Evolutionary conservation across 35 echinoderm and acorn worm species (phyloP).

Genomic region (Heliocidaris erythrogramma): DNA sequence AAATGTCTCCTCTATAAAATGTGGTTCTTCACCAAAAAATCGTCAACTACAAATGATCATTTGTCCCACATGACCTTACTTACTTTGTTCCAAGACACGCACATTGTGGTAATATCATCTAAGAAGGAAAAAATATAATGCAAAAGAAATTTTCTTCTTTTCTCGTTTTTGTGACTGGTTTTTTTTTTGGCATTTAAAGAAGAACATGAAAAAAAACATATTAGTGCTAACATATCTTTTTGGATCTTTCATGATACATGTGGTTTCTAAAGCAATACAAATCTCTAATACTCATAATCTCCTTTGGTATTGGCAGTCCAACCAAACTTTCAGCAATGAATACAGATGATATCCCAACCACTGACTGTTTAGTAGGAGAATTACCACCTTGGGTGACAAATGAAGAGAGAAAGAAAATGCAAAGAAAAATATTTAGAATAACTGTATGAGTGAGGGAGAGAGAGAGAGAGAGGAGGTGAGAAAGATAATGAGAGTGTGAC

Average conservation of each 20-base stretch:
- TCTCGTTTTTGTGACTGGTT: too few species aligned
- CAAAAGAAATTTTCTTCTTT: too few species aligned
- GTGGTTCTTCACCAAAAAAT: neutral
- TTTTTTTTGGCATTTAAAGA: too few species aligned
- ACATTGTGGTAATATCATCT: neutral
- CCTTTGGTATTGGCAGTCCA: neutral
- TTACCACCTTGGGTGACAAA: neutral
- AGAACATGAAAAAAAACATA: too few species aligned
- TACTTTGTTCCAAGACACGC: neutral
- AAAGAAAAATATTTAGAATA: too few species aligned
- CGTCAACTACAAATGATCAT: neutral
- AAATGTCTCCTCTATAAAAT: neutral
- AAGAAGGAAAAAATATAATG: neutral
- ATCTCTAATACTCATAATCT: neutral
- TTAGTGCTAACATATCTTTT: too few species aligned
- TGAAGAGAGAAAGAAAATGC: too few species aligned
- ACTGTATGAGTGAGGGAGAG: neutral
- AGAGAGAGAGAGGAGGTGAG: neutral
- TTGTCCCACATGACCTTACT: neutral
- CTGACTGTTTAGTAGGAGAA: neutral
- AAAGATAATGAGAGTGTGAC: neutral
- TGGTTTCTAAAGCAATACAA: neutral
- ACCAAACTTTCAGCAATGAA: neutral
- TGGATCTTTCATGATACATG: neutral
- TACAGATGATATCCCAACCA: conserved; percentile 1